Evolutionary conservation across 1,140 invertebrate species (phyloP).

Genomic region (Musca domestica): DNA sequence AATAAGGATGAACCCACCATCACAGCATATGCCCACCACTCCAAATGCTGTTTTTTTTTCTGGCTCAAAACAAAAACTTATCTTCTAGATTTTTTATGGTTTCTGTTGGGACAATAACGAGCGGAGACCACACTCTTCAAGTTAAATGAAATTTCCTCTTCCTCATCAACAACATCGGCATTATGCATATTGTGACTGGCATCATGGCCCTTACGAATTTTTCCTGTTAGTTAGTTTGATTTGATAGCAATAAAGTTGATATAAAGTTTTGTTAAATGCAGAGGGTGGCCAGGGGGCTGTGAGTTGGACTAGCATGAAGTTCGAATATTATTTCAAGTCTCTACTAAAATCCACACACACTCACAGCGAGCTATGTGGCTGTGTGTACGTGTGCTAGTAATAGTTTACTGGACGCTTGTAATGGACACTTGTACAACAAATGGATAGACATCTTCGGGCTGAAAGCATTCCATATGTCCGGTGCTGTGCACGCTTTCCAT

Average conservation of each 20-base stretch:
- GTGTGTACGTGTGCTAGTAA: not conserved
- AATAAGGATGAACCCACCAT: no score
- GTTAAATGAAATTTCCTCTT: slow-evolving; percentile 15
- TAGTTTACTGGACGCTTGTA: not conserved
- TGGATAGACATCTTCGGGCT: not conserved
- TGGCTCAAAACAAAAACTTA: no score
- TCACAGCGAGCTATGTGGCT: no score
- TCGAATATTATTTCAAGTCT: no score
- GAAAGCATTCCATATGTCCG: not conserved
- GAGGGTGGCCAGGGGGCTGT: not conserved
- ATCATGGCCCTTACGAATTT: no score
- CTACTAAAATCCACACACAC: no score
- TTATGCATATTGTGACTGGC: not conserved
- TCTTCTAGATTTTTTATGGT: no score
- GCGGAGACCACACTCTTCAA: not conserved
- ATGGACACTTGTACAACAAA: not conserved
- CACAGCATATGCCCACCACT: no score
- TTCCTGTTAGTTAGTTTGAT: no score
- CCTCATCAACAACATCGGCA: not conserved
- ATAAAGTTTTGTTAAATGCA: not conserved
- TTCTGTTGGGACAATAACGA: no score
- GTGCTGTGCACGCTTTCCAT: slow-evolving; percentile 5
- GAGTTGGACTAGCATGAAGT: not conserved
- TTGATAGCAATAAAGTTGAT: no score
- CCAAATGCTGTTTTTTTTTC: no score